A percentile compares a stretch with the other conserved stretches of the same genome.
phyloP scores from a whole-genome alignment of 2,797 vertebrate genomes.

The Cichlasoma orientale region DNA sequence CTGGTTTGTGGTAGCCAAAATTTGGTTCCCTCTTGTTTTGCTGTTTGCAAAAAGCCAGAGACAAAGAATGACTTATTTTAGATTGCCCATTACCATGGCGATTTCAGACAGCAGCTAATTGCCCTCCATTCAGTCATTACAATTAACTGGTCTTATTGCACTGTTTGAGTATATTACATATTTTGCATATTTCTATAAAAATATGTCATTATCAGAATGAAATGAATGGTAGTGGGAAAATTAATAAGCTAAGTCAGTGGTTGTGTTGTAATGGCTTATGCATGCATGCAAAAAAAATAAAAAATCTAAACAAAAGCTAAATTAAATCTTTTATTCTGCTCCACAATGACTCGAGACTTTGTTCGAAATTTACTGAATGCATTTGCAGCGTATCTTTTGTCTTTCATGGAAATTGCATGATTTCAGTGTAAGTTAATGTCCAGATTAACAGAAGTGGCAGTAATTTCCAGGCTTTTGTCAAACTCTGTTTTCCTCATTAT shows the following conservation, averaged over 20 bases:
- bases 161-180: conserved; percentile 63
- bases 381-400: conserved; percentile 42
- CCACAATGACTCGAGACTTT: conserved; percentile 47
- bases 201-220: conserved; percentile 69
- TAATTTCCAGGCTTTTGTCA: conserved; percentile 36
- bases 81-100: conserved; percentile 58
- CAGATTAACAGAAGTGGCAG: conserved; percentile 29
- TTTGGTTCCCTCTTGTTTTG: conserved; percentile 41
- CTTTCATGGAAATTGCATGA: conserved; percentile 38
- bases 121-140: conserved; percentile 65
- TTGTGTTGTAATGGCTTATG: conserved; percentile 49
- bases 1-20: conserved; percentile 36
- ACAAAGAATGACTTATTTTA: conserved; percentile 71
- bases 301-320: conserved; percentile 65
- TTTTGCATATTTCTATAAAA: conserved; percentile 64
- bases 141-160: conserved; percentile 71
- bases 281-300: conserved; percentile 36
- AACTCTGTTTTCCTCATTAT: conserved; percentile 50
- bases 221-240: conserved; percentile 42
- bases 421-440: conserved; percentile 44
- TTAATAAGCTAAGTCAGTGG: conserved; percentile 66
- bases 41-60: conserved; percentile 48
- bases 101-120: conserved; percentile 67
- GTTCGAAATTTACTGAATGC: conserved; percentile 58
- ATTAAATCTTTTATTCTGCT: conserved; percentile 71